phyloP scores from a whole-genome alignment of 35 echinoderm and acorn worm species.

The Strongylocentrotus purpuratus region DNA sequence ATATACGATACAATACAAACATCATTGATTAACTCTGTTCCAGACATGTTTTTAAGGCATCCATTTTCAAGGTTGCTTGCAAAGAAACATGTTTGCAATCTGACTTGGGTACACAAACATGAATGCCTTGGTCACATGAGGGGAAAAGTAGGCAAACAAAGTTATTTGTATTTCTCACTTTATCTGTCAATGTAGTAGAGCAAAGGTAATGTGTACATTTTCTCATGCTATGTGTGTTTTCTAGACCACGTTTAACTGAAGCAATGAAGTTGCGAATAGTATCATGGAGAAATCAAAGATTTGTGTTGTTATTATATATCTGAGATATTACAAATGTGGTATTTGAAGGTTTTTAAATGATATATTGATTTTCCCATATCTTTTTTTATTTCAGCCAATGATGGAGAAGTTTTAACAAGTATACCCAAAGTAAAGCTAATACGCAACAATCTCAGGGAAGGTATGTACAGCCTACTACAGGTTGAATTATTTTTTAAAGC shows the following conservation, averaged over 20 bases:
- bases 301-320: neutral
- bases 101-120: neutral
- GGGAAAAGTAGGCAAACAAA: neutral
- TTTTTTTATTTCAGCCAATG: conserved; percentile 70
- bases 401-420: conserved; percentile 68
- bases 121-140: neutral
- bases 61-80: neutral
- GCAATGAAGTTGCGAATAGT: neutral
- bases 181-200: neutral
- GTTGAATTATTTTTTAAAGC: no score
- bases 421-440: conserved; percentile 91
- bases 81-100: neutral
- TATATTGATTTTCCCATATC: neutral
- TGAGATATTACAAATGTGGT: neutral
- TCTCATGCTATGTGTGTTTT: neutral
- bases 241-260: neutral
- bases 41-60: neutral
- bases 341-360: neutral
- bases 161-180: neutral
- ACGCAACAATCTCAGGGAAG: conserved; percentile 88
- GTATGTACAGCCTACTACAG: conserved; percentile 42
- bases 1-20: neutral
- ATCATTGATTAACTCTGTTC: neutral
- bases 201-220: neutral
- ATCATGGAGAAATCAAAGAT: no score